Evolutionary conservation across 1,140 invertebrate genomes (phyloP).

Genomic region (Temnothorax curvispinosus): DNA sequence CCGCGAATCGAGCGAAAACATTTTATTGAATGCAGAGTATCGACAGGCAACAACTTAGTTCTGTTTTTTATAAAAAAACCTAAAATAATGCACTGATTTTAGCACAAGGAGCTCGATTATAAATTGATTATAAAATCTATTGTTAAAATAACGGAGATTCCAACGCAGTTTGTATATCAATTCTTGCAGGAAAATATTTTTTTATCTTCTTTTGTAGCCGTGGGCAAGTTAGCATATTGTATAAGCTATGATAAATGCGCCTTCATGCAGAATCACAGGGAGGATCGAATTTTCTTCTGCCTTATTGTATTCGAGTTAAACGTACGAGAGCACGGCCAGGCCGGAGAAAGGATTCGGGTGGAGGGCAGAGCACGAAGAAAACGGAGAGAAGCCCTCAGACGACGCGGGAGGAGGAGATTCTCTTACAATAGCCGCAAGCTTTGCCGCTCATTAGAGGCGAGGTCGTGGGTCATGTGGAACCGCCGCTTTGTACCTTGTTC

Average conservation of each 20-base stretch:
- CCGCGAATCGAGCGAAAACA: neutral
- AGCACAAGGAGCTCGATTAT: neutral
- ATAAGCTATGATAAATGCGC: constrained; percentile 27
- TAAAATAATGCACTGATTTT: neutral
- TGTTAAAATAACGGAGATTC: neutral
- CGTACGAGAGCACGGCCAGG: constrained; percentile 6
- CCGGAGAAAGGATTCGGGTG: constrained; percentile 45
- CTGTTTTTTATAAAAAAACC: neutral
- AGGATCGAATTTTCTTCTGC: constrained; percentile 12
- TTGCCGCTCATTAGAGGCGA: constrained; percentile 81
- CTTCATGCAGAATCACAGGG: neutral
- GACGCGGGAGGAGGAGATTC: constrained; percentile 67
- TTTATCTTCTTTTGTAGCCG: neutral
- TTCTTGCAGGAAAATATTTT: neutral
- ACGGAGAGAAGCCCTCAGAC: constrained; percentile 29
- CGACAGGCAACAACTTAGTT: neutral
- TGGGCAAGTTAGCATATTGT: constrained; percentile 19
- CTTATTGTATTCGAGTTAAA: constrained; percentile 44
- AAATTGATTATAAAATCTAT: neutral
- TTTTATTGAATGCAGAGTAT: neutral
- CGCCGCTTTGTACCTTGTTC: constrained; percentile 69
- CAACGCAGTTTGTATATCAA: neutral
- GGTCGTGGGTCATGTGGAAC: constrained; percentile 76
- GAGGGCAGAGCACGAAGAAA: constrained; percentile 48
- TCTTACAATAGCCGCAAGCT: constrained; percentile 80